phyloP scores from a whole-genome alignment of 2,797 vertebrate genomes.

The Dendrocincla tyrannina region DNA sequence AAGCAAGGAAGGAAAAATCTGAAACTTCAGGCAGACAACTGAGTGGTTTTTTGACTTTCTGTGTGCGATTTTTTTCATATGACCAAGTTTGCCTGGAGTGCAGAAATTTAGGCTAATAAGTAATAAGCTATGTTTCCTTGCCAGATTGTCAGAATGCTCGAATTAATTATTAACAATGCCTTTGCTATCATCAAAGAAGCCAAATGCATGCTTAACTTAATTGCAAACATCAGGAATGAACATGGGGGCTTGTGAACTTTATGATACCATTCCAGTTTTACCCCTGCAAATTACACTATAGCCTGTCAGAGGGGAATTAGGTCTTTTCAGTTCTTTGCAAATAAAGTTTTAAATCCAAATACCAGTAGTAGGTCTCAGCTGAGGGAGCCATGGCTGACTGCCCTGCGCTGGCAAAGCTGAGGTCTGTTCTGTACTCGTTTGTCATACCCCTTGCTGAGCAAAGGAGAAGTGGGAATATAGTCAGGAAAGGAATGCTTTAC shows the following conservation, averaged over 20 bases:
- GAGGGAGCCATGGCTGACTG: background rate
- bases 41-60: background rate
- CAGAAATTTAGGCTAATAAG: background rate
- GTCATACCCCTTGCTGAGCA: background rate
- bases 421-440: rapidly evolving
- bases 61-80: rapidly evolving
- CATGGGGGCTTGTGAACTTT: background rate
- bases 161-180: background rate
- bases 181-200: background rate
- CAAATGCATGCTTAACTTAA: background rate
- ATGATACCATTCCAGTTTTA: background rate
- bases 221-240: background rate
- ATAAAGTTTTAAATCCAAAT: background rate
- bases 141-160: background rate
- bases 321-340: background rate
- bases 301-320: background rate
- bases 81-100: background rate
- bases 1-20: background rate
- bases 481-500: background rate
- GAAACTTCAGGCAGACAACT: background rate
- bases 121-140: background rate
- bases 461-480: background rate
- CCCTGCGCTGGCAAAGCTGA: background rate
- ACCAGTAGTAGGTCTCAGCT: background rate
- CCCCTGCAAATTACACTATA: background rate